A percentile compares a stretch with the other conserved stretches of the same genome.
These are phyloP conservation scores for Pseudolycoriella hygida DNA, from an alignment of 2,888 invertebrate species.

Conservation along the genomic window DNA sequence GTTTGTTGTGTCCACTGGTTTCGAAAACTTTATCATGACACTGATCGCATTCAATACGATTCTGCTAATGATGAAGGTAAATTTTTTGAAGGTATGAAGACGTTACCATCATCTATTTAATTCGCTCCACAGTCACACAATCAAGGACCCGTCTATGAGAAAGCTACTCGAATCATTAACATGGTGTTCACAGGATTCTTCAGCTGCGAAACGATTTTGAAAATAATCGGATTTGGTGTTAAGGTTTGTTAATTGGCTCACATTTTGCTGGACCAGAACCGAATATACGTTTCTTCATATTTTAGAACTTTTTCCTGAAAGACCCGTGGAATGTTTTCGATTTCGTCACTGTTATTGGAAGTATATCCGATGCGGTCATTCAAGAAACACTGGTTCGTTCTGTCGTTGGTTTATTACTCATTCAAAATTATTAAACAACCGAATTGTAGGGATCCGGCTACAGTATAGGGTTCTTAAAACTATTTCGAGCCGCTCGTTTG, in stretches of 20 bases:
- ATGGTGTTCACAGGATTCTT: conserved; percentile 99
- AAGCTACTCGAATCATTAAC: conserved; percentile 53
- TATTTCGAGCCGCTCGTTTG: conserved; percentile 97
- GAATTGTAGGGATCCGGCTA: conserved; percentile 85
- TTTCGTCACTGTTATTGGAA: conserved; percentile 74
- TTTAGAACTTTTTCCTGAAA: conserved; percentile 93
- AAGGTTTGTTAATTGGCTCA: conserved; percentile 44
- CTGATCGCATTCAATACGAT: conserved; percentile 98
- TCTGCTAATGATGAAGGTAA: conserved; percentile 99
- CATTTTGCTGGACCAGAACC: background rate
- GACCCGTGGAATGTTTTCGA: conserved; percentile 99
- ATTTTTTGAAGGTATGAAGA: conserved; percentile 21
- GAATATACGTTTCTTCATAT: conserved; percentile 14
- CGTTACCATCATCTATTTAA: too few species aligned
- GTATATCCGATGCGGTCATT: too few species aligned
- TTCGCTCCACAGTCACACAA: conserved; percentile 87
- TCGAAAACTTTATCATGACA: conserved; percentile 99
- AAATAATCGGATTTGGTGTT: conserved; percentile 98
- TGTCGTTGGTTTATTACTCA: too few species aligned
- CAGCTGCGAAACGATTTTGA: conserved; percentile 98
- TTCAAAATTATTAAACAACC: too few species aligned
- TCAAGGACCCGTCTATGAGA: conserved; percentile 79
- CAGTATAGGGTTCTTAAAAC: conserved; percentile 94
- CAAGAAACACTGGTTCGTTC: too few species aligned
- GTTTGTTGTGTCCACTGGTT: conserved; percentile 94